A percentile compares a stretch with the other conserved stretches of the same genome.
These are phyloP conservation scores for Ginglymostoma cirratum DNA, from an alignment of 2,113 vertebrate species.

Conservation along the genomic window DNA sequence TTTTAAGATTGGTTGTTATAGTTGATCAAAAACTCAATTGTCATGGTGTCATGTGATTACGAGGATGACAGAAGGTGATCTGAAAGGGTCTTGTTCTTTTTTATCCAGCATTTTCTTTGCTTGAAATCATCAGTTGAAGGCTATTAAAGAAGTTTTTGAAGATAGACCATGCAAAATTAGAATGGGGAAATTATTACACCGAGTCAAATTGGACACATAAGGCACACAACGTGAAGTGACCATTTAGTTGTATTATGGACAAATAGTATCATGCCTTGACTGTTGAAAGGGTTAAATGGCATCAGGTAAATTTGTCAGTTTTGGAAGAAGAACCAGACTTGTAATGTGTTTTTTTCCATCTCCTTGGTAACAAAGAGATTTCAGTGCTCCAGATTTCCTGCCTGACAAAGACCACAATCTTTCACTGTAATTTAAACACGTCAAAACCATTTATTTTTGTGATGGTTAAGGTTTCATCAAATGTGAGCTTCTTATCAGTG, in stretches of 20 bases:
- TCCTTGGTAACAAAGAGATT: background rate
- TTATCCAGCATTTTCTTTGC: background rate
- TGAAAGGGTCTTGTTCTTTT: background rate
- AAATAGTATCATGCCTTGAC: background rate
- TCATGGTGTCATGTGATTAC: background rate
- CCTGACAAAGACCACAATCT: background rate
- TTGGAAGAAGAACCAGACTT: background rate
- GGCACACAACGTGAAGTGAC: background rate
- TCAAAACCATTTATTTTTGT: background rate
- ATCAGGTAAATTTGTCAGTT: background rate
- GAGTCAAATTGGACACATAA: background rate
- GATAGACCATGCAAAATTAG: background rate
- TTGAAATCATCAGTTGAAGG: background rate
- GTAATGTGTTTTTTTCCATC: conserved; percentile 7
- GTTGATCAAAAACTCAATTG: background rate
- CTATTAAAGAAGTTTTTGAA: background rate
- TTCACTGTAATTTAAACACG: background rate
- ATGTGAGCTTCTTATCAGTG: background rate
- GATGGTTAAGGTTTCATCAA: background rate
- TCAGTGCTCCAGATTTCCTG: background rate
- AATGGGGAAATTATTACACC: background rate
- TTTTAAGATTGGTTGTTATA: background rate
- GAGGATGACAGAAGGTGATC: background rate
- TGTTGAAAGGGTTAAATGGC: background rate
- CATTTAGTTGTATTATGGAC: background rate